phyloP scores from a whole-genome alignment of 2,113 vertebrate genomes.

The Jaculus jaculus region DNA sequence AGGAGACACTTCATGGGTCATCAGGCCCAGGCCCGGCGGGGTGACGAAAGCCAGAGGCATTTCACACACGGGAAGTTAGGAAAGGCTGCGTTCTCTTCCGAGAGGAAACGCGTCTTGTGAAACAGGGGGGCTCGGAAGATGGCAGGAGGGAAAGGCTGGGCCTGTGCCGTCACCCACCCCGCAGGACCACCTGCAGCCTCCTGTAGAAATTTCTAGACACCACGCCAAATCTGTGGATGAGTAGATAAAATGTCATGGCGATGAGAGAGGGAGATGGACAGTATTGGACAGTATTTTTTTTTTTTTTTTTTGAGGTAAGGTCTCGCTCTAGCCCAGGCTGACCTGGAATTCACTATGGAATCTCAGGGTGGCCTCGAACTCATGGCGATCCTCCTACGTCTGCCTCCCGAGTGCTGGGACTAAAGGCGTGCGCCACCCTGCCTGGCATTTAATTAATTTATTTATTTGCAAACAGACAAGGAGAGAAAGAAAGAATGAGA shows the following conservation, averaged over 20 bases:
- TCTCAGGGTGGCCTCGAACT: no score
- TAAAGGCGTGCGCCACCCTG: no score
- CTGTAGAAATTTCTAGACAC: not conserved
- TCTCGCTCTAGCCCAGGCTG: not conserved
- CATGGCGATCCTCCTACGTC: no score
- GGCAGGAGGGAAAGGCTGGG: not conserved
- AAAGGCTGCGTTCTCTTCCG: not conserved
- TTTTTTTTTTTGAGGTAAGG: no score
- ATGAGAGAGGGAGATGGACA: not conserved
- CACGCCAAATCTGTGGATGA: not conserved
- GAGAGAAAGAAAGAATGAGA: no score
- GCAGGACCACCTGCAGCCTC: not conserved
- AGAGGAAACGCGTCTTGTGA: not conserved
- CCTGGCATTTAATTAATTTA: no score
- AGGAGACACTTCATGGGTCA: not conserved
- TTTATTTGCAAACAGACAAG: no score
- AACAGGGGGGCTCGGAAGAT: not conserved
- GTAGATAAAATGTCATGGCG: not conserved
- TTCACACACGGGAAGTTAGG: not conserved
- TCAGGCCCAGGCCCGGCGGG: not conserved
- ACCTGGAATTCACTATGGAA: no score
- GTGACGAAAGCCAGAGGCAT: not conserved
- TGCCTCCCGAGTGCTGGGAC: no score
- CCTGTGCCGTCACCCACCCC: not conserved
- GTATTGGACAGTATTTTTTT: not conserved